These are phyloP conservation scores for Lonchura striata DNA, from an alignment of 2,113 vertebrate genomes.

Conservation along the genomic window DNA sequence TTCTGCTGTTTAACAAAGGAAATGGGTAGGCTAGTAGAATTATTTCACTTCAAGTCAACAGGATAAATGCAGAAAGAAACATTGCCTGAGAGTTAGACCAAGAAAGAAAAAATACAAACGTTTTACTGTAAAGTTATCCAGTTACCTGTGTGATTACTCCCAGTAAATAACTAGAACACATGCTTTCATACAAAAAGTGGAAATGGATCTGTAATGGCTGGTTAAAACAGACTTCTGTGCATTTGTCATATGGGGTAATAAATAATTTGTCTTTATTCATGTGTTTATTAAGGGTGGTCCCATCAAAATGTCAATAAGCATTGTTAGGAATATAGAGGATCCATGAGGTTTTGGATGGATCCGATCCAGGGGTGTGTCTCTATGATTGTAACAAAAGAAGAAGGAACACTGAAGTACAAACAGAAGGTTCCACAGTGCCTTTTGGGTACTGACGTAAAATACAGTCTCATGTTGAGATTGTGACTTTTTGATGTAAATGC, in stretches of 20 bases:
- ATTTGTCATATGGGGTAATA: slow-evolving; percentile 4
- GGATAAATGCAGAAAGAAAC: not conserved
- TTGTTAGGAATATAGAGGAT: not conserved
- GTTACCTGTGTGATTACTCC: not conserved
- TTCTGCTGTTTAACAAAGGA: not conserved
- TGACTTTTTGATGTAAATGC: not conserved
- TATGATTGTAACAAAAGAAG: not conserved
- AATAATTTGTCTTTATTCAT: slow-evolving; percentile 1
- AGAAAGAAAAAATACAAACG: not conserved
- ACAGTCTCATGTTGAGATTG: not conserved
- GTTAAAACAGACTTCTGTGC: slow-evolving; percentile 24
- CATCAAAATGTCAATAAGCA: not conserved
- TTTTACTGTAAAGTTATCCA: not conserved
- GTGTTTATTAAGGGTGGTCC: not conserved
- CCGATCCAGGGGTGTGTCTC: not conserved
- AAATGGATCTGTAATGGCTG: slow-evolving; percentile 8
- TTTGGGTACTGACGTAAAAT: not conserved
- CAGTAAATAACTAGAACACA: not conserved
- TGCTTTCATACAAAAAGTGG: not conserved
- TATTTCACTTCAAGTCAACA: not conserved
- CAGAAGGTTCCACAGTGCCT: not conserved
- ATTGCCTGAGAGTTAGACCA: not conserved
- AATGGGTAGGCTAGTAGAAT: not conserved
- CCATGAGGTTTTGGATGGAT: not conserved
- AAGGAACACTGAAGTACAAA: not conserved